Evolutionary conservation across 2,797 vertebrate genomes (phyloP).

Genomic region (Brotula barbata): DNA sequence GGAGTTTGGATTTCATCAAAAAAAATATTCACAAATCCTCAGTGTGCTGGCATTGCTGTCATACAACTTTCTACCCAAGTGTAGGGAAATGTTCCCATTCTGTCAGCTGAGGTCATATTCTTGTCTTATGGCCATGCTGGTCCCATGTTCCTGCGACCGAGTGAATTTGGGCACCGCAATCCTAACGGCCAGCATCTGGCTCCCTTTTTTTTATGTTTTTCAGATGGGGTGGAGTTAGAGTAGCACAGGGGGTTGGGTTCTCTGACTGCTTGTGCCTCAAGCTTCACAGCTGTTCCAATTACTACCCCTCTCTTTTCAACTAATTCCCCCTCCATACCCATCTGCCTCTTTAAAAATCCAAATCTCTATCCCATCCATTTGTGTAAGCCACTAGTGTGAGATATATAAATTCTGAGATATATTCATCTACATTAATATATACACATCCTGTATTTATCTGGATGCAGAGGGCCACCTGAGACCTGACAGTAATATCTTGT

Average conservation of each 20-base stretch:
- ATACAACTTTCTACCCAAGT: constrained; percentile 57
- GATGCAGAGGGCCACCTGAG: constrained; percentile 24
- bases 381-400: constrained; percentile 29
- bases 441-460: constrained; percentile 39
- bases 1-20: constrained; percentile 44
- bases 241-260: constrained; percentile 39
- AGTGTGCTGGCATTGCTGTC: constrained; percentile 50
- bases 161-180: constrained; percentile 59
- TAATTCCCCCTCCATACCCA: constrained; percentile 55
- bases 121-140: constrained; percentile 37
- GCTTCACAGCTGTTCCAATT: constrained; percentile 71
- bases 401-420: constrained; percentile 14
- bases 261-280: constrained; percentile 61
- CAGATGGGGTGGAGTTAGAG: not conserved
- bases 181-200: constrained; percentile 71
- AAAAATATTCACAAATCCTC: constrained; percentile 47
- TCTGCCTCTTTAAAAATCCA: constrained; percentile 50
- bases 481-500: constrained; percentile 40
- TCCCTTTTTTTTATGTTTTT: constrained; percentile 35
- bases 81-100: constrained; percentile 71
- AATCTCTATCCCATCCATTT: constrained; percentile 42
- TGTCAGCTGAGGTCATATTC: constrained; percentile 64
- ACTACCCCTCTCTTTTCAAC: constrained; percentile 59
- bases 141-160: constrained; percentile 41
- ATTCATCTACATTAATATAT: too few species aligned